These are phyloP conservation scores for Tetragonula carbonaria DNA, from an alignment of 2,888 invertebrate species.

Conservation along the genomic window DNA sequence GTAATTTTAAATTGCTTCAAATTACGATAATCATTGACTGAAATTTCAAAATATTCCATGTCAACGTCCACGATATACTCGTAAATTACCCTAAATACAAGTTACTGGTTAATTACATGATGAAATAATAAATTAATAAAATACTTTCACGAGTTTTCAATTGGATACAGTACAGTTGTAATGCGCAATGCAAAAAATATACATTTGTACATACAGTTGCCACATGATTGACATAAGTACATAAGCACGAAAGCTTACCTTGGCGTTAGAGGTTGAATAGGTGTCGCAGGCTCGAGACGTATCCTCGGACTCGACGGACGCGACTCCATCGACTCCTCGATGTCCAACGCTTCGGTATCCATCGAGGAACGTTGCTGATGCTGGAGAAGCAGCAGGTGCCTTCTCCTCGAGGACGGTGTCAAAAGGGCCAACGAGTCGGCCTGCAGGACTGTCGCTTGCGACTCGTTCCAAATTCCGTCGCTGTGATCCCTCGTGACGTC, in stretches of 20 bases:
- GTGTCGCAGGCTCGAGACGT: slow-evolving; percentile 78
- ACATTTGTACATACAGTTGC: no score
- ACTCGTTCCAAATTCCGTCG: slow-evolving; percentile 95
- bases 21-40: no score
- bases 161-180: no score
- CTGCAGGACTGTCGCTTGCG: slow-evolving; percentile 93
- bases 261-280: slow-evolving; percentile 72
- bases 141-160: no score
- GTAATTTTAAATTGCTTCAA: no score
- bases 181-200: no score
- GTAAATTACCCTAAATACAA: no score
- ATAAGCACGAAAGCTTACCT: slow-evolving; percentile 65
- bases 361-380: slow-evolving; percentile 94
- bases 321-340: slow-evolving; percentile 83
- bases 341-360: slow-evolving; percentile 92
- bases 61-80: no score
- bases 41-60: no score
- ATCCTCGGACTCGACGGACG: slow-evolving; percentile 79
- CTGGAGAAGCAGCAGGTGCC: slow-evolving; percentile 90
- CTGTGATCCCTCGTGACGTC: slow-evolving; percentile 92
- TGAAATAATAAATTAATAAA: no score
- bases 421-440: slow-evolving; percentile 89
- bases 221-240: no score
- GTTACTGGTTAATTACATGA: no score
- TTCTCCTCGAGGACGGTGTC: slow-evolving; percentile 92